Evolutionary conservation across 1,140 invertebrate species (phyloP), one percentile per base, ranked within the genome.

Genomic region (Diploscapter pachys): DNA sequence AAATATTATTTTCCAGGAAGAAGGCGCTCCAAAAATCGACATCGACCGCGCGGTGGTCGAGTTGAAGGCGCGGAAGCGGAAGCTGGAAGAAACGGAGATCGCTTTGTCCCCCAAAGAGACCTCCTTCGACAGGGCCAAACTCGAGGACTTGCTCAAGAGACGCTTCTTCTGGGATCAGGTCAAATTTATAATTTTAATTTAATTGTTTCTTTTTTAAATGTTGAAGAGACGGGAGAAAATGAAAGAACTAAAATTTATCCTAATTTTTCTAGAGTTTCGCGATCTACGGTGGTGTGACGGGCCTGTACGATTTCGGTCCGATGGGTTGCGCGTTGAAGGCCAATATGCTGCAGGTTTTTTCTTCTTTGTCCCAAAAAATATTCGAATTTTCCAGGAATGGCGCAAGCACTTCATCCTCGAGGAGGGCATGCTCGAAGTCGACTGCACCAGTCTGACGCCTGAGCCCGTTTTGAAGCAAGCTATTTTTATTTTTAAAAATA

Each of bases 321-420:
- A 98, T 99, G 94, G 97, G 97, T 3, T 99, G 96, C 89, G 94
- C 95, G 0, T 90, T 98, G 8, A 99, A 99, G 88, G 90, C 92
- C 6, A 99, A 99, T 87, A 90, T 99, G 79, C 88, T 31, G 31
- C 31, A 31, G 31, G 31, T 31, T 31, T 31, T 31, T 31, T 31
- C 31, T 31, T 31, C 31, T 31, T 31, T 31, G 31, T 31, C 31
- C 1, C 31, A 31, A 31, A 31, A 31, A 31, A 31, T 31, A 31
- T 31, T 31, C 31, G 1, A 31, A 31, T 31, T 31, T 31, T 74
- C 13, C 73, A 74, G n/a, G 70, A 76, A 48, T 99, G 97, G 97
- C 90, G 95, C 75, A 94, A 92, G 77, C 95, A 94, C 86, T 99
- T 99, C 86, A 91, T 99, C 13, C 88, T 98, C 0, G 93, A 97